Evolutionary conservation across 2,888 invertebrate genomes (phyloP).

Genomic region (Cryptophagus acutangulus): DNA sequence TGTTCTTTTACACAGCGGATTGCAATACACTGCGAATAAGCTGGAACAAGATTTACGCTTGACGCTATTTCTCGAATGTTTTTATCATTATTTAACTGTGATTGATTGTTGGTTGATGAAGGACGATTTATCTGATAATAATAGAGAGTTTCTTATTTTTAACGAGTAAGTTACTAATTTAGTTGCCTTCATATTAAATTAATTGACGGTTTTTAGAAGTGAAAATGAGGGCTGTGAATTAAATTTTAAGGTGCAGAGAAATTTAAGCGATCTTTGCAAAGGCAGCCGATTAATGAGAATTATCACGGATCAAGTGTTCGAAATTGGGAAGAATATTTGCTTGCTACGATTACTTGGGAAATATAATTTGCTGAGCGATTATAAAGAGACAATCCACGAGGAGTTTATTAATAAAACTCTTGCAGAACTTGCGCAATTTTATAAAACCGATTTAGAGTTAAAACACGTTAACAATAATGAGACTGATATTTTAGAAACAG

Average conservation of each 20-base stretch:
- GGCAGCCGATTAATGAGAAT: constrained; percentile 37
- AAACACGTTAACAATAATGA: background rate
- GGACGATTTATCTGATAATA: constrained; percentile 39
- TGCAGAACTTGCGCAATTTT: constrained; percentile 33
- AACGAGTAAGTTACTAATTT: background rate
- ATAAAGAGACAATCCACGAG: constrained; percentile 39
- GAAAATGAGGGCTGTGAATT: constrained; percentile 10
- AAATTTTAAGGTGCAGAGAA: constrained; percentile 25
- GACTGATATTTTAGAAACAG: background rate
- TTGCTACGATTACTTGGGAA: constrained; percentile 39
- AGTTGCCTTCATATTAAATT: background rate
- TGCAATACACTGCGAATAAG: constrained; percentile 34
- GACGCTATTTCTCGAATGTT: constrained; percentile 40
- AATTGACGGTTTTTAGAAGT: too few relatives aligned
- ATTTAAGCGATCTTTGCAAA: constrained; percentile 26
- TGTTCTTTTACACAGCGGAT: constrained; percentile 32
- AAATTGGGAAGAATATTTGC: constrained; percentile 43
- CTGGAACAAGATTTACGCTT: constrained; percentile 41
- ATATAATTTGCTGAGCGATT: constrained; percentile 32
- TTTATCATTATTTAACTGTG: constrained; percentile 40
- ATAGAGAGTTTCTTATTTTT: constrained; percentile 37
- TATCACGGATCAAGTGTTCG: constrained; percentile 36
- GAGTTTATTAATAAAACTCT: constrained; percentile 37
- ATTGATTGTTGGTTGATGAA: constrained; percentile 42
- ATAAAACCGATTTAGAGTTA: constrained; percentile 2